These are phyloP conservation scores for Fistularia tabacaria DNA, from an alignment of 2,797 vertebrate genomes.

Conservation along the genomic window DNA sequence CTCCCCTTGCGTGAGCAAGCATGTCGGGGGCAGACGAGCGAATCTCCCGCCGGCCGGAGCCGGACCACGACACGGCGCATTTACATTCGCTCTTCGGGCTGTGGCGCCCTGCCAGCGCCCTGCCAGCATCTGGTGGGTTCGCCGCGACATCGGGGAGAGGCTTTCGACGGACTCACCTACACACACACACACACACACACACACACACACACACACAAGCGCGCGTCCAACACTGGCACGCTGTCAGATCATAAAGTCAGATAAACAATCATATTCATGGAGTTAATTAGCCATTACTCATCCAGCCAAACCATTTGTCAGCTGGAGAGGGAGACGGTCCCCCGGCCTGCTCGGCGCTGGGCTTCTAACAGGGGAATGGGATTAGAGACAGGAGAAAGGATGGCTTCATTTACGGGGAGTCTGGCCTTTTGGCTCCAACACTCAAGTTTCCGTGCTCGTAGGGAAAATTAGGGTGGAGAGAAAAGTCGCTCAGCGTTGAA, in stretches of 20 bases:
- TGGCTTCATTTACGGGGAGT: constrained; percentile 31
- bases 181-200: too few relatives aligned
- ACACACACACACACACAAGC: too few relatives aligned
- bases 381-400: constrained; percentile 18
- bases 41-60: neutral
- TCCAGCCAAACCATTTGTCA: constrained; percentile 45
- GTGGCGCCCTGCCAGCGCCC: constrained; percentile 42
- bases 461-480: constrained; percentile 32
- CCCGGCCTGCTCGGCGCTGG: constrained; percentile 29
- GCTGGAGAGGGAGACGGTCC: constrained; percentile 40
- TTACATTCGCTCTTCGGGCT: too few relatives aligned
- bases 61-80: neutral
- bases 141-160: constrained; percentile 31
- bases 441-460: constrained; percentile 26
- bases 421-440: constrained; percentile 28
- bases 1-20: constrained; percentile 15
- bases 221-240: constrained; percentile 38
- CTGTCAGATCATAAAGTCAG: constrained; percentile 61
- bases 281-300: constrained; percentile 62
- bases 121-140: constrained; percentile 53
- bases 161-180: constrained; percentile 29
- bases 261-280: constrained; percentile 62
- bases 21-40: too few relatives aligned
- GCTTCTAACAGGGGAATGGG: constrained; percentile 32
- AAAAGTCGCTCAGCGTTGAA: constrained; percentile 27